phyloP scores from a whole-genome alignment of 2,113 vertebrate species.

The Notiomystis cincta region DNA sequence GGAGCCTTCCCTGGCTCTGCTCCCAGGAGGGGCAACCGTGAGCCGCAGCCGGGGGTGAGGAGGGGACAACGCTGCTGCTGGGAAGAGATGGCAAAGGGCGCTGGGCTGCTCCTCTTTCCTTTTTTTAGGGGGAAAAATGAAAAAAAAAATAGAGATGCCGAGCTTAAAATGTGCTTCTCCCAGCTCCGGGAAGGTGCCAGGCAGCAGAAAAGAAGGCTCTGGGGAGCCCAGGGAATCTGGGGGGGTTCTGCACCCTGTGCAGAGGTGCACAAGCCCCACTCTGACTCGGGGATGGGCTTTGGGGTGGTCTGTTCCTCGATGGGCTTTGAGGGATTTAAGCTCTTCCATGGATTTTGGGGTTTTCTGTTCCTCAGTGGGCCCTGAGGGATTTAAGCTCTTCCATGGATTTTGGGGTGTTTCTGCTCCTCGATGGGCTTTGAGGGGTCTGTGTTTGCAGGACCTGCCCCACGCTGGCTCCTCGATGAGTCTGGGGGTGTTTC shows the following conservation, averaged over 20 bases:
- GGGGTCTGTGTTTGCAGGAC: not conserved
- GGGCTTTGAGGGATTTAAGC: not conserved
- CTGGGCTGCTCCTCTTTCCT: not conserved
- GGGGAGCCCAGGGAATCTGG: not conserved
- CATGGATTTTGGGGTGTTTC: not conserved
- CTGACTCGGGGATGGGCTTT: not conserved
- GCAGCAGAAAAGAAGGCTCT: not conserved
- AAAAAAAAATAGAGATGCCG: not conserved
- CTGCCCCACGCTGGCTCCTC: not conserved
- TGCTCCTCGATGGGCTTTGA: not conserved
- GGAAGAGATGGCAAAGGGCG: not conserved
- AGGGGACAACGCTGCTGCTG: fast-evolving
- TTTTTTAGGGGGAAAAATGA: not conserved
- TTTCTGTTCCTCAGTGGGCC: not conserved
- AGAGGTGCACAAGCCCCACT: fast-evolving
- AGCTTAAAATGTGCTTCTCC: not conserved
- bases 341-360: not conserved
- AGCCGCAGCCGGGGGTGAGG: not conserved
- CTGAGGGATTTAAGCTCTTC: no score
- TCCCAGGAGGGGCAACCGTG: not conserved
- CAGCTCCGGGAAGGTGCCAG: not conserved
- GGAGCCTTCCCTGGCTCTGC: not conserved
- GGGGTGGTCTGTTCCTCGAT: not conserved
- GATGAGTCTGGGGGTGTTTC: not conserved
- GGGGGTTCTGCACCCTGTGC: not conserved